Conservation (phyloP, 2,113 vertebrate species). For the Rhineura floridana region DNA sequence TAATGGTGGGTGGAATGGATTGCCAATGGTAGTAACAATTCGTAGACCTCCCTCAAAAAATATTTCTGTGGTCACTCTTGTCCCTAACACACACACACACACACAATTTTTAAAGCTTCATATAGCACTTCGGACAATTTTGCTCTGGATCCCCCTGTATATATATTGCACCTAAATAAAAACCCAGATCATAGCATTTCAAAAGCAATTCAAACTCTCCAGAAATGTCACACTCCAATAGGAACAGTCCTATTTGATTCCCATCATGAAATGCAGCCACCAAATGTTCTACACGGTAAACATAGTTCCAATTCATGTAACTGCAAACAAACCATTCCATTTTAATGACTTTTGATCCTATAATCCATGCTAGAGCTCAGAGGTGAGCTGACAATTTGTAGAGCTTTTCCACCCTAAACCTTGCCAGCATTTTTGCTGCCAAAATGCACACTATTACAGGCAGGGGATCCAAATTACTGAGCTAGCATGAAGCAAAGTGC, state of each 20-base stretch:
- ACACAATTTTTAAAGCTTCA: too few species aligned
- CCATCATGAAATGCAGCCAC: slow-evolving; percentile 33
- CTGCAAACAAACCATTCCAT: slow-evolving; percentile 61
- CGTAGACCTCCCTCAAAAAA: too few species aligned
- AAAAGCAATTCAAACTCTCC: slow-evolving; percentile 41
- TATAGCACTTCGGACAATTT: too few species aligned
- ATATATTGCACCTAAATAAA: slow-evolving; percentile 24
- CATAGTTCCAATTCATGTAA: slow-evolving; percentile 59
- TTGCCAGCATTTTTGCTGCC: slow-evolving; percentile 48
- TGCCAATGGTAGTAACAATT: too few species aligned
- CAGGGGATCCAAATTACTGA: slow-evolving; percentile 43
- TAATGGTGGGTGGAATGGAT: too few species aligned
- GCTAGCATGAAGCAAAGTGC: slow-evolving; percentile 17
- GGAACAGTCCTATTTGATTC: slow-evolving; percentile 16
- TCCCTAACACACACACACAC: not conserved
- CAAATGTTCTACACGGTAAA: slow-evolving; percentile 48
- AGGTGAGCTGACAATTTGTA: slow-evolving; percentile 68
- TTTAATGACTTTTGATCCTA: slow-evolving; percentile 71
- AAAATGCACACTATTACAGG: slow-evolving; percentile 32
- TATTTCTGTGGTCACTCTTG: too few species aligned
- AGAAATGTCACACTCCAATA: slow-evolving; percentile 40
- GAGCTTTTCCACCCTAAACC: slow-evolving; percentile 59
- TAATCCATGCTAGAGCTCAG: slow-evolving; percentile 65
- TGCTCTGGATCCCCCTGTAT: too few species aligned
- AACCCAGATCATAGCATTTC: slow-evolving; percentile 28